Percentiles rank a stretch among this genome's conserved stretches.
Conservation (phyloP, 2,113 vertebrate genomes). For the Galeopterus variegatus region DNA sequence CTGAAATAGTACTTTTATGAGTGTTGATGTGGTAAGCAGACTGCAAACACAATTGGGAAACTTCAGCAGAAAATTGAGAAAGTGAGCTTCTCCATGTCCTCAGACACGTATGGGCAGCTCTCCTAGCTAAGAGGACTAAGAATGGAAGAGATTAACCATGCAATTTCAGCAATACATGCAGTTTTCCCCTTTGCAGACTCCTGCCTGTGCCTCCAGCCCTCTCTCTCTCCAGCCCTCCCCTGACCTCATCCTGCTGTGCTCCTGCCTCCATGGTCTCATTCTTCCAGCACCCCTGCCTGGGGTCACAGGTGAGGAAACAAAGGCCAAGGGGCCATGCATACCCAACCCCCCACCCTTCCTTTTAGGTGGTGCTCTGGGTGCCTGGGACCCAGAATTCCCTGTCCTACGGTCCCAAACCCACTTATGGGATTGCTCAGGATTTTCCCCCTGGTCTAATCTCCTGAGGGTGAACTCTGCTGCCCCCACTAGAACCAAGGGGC, state of each 20-base stretch:
- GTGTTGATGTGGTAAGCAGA: neutral
- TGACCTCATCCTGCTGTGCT: neutral
- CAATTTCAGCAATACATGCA: neutral
- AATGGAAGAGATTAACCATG: neutral
- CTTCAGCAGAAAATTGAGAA: neutral
- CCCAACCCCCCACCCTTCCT: neutral
- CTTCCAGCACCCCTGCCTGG: neutral
- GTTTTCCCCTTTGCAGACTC: neutral
- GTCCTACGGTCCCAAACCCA: neutral
- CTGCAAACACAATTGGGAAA: neutral
- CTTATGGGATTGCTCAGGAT: neutral
- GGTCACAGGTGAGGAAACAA: neutral
- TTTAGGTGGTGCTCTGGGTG: neutral
- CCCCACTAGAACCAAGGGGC: neutral
- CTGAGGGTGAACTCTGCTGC: neutral
- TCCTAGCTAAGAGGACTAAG: neutral
- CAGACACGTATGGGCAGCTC: neutral
- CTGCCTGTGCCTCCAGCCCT: too few species aligned
- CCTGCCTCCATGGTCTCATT: neutral
- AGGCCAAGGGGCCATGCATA: neutral
- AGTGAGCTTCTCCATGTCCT: fast-evolving
- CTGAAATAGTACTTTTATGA: neutral
- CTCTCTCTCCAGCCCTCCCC: fast-evolving
- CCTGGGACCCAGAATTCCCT: neutral
- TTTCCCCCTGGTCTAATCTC: neutral